A percentile compares a stretch with the other conserved stretches of the same genome.
phyloP scores from a whole-genome alignment of 2,113 vertebrate genomes.

The Vimba vimba region DNA sequence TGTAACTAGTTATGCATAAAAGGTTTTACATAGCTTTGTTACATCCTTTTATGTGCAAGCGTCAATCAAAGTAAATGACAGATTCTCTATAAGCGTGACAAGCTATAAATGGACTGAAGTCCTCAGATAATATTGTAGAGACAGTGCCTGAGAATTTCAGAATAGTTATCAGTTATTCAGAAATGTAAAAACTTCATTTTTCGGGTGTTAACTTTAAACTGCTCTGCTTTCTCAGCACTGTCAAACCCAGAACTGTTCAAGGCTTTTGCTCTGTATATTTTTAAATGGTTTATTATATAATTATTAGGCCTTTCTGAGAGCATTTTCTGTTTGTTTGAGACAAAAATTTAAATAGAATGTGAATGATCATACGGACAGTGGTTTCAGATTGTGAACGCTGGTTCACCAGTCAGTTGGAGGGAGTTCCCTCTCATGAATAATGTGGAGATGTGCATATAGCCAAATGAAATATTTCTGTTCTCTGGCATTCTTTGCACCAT shows the following conservation, averaged over 20 bases:
- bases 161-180: not conserved
- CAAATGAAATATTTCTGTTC: not conserved
- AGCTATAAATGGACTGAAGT: not conserved
- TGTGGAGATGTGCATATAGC: not conserved
- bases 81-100: not conserved
- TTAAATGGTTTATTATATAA: not conserved
- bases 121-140: constrained; percentile 13
- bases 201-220: not conserved
- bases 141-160: not conserved
- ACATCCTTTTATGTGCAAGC: not conserved
- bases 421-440: not conserved
- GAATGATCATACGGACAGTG: not conserved
- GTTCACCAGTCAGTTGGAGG: not conserved
- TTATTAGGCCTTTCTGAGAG: not conserved
- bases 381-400: not conserved
- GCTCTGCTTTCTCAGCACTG: not conserved
- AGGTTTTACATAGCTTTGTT: not conserved
- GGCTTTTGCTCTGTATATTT: not conserved
- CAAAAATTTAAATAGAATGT: not conserved
- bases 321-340: not conserved
- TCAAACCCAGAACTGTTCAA: constrained; percentile 6
- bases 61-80: not conserved
- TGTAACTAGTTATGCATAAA: constrained; percentile 5
- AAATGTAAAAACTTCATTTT: not conserved
- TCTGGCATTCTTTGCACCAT: not conserved